Evolutionary conservation across 2,888 invertebrate genomes (phyloP).

Genomic region (Tholera decimalis): DNA sequence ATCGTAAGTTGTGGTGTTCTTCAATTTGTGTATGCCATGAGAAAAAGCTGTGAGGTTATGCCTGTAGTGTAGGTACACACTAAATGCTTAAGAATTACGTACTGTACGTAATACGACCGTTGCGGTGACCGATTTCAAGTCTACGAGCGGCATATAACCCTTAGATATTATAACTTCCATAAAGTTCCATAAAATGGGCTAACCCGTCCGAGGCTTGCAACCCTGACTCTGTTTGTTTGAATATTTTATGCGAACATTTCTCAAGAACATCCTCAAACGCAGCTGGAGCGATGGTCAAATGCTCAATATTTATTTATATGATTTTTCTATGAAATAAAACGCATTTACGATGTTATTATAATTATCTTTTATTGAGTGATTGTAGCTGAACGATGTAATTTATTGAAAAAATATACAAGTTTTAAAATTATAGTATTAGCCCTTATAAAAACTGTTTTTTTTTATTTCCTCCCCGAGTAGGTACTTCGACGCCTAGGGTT

Average conservation of each 20-base stretch:
- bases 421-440: too few relatives aligned
- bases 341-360: slow-evolving; percentile 33
- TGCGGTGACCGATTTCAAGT: slow-evolving; percentile 34
- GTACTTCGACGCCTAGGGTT: too few relatives aligned
- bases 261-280: slow-evolving; percentile 46
- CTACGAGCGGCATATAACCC: slow-evolving; percentile 46
- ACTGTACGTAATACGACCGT: background rate
- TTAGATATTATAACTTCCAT: slow-evolving; percentile 55
- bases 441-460: background rate
- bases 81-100: slow-evolving; percentile 18
- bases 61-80: background rate
- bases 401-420: slow-evolving; percentile 9
- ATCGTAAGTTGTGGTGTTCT: background rate
- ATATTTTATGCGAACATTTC: slow-evolving; percentile 58
- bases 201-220: slow-evolving; percentile 47
- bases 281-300: slow-evolving; percentile 52
- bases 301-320: slow-evolving; percentile 56
- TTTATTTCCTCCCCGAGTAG: too few relatives aligned
- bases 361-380: slow-evolving; percentile 39
- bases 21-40: background rate
- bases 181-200: slow-evolving; percentile 39
- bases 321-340: slow-evolving; percentile 52
- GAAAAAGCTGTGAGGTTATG: background rate
- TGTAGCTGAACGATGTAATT: slow-evolving; percentile 13
- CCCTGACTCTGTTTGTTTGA: slow-evolving; percentile 57